A percentile compares a stretch with the other conserved stretches of the same genome.
phyloP scores from a whole-genome alignment of 2,113 vertebrate species.

The Ornithorhynchus anatinus region DNA sequence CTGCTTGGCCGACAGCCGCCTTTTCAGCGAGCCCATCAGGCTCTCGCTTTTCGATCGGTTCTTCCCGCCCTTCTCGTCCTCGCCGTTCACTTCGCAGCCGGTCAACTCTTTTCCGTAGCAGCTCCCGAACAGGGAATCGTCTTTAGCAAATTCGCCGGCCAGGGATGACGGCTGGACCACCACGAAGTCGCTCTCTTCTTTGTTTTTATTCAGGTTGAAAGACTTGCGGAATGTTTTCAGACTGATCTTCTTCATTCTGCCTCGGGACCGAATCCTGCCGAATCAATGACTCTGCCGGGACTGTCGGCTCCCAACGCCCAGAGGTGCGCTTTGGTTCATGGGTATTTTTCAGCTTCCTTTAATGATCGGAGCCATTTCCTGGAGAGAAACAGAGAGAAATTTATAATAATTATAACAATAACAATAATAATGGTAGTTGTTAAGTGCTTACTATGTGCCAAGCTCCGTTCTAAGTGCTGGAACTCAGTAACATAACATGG shows the following conservation, averaged over 20 bases:
- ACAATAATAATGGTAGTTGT: background rate
- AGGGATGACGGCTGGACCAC: conserved; percentile 89
- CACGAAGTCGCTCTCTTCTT: conserved; percentile 95
- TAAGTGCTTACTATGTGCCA: background rate
- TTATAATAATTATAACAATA: background rate
- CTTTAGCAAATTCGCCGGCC: conserved; percentile 88
- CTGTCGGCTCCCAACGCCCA: conserved; percentile 49
- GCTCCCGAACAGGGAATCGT: conserved; percentile 91
- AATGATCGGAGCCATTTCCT: conserved; percentile 80
- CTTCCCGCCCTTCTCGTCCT: conserved; percentile 90
- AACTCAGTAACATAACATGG: too few relatives aligned
- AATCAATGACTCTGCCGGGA: conserved; percentile 54
- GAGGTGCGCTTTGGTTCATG: conserved; percentile 76
- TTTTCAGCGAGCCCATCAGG: conserved; percentile 95
- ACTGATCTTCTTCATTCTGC: conserved; percentile 99
- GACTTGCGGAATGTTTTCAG: conserved; percentile 98
- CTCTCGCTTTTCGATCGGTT: conserved; percentile 88
- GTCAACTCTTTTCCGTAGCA: conserved; percentile 93
- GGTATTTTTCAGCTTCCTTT: conserved; percentile 76
- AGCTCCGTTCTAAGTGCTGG: too few relatives aligned
- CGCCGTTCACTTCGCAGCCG: conserved; percentile 82
- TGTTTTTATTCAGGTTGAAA: conserved; percentile 95
- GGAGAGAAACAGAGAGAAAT: conserved; percentile 34
- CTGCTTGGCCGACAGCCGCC: conserved; percentile 94
- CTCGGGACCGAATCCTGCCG: conserved; percentile 46